Evolutionary conservation across 1,140 invertebrate species (phyloP).

Genomic region (Chironomus tepperi): DNA sequence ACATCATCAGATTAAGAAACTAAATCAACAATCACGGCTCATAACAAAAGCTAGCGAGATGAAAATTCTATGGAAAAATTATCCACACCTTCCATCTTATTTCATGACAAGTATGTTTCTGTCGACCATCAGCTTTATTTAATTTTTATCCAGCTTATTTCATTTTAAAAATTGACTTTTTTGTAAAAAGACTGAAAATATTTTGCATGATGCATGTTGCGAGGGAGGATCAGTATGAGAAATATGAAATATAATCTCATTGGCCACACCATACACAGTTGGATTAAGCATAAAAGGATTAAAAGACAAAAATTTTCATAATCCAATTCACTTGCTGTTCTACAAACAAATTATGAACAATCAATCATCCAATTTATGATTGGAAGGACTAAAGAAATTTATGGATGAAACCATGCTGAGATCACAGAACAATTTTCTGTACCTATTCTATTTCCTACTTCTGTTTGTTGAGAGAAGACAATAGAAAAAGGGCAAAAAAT

Average conservation of each 20-base stretch:
- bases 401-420: not conserved
- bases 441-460: constrained; percentile 21
- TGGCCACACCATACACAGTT: not conserved
- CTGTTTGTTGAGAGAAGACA: not conserved
- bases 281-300: not conserved
- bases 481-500: not conserved
- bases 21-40: too few relatives aligned
- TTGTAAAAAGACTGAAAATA: not conserved
- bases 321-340: not conserved
- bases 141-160: constrained; percentile 14
- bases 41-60: not conserved
- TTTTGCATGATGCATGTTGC: not conserved
- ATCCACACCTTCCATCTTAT: not conserved
- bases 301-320: not conserved
- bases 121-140: not conserved
- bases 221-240: not conserved
- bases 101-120: not conserved
- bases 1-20: too few relatives aligned
- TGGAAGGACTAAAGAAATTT: not conserved
- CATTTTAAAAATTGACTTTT: constrained; percentile 9
- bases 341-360: not conserved
- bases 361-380: constrained; percentile 15
- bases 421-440: constrained; percentile 9
- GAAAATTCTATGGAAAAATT: not conserved
- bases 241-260: not conserved